Percentiles rank a stretch among this genome's conserved stretches.
Conservation (phyloP, 2,888 invertebrate species). For the Perizoma affinitatum region DNA sequence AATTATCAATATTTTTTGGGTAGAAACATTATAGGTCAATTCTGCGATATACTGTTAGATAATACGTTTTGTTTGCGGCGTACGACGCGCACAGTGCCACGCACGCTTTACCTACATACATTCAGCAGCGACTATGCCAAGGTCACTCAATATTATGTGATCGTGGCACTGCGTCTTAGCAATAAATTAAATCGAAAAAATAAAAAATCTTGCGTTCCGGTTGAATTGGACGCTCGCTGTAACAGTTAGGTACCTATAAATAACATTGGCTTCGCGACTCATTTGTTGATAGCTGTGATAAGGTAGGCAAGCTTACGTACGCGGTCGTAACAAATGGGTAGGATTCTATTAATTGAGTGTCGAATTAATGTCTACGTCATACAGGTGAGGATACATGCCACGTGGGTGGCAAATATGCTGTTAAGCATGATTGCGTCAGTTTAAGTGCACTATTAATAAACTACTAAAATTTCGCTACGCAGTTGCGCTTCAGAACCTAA, state of each 20-base stretch:
- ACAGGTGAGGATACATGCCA: conserved; percentile 5
- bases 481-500: too few species aligned
- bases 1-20: too few species aligned
- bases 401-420: conserved; percentile 3
- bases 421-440: conserved; percentile 14
- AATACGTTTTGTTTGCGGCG: conserved; percentile 41
- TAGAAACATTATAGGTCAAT: too few species aligned
- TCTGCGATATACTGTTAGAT: conserved; percentile 41
- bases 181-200: conserved; percentile 55
- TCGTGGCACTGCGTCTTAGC: conserved; percentile 56
- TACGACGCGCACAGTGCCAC: conserved; percentile 40
- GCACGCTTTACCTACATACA: conserved; percentile 45
- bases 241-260: conserved; percentile 19
- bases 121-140: conserved; percentile 65
- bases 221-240: conserved; percentile 18
- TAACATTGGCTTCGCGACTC: conserved; percentile 14
- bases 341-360: neutral
- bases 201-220: conserved; percentile 37
- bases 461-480: neutral
- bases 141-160: conserved; percentile 64
- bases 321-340: conserved; percentile 5
- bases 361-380: conserved; percentile 14
- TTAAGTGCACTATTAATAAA: neutral
- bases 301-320: conserved; percentile 7
- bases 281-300: conserved; percentile 20